Percentiles rank a stretch among this genome's conserved stretches.
Evolutionary conservation across 64 coral and sea anemone genomes (phyloP).

Genomic region (Montipora efflorescens): DNA sequence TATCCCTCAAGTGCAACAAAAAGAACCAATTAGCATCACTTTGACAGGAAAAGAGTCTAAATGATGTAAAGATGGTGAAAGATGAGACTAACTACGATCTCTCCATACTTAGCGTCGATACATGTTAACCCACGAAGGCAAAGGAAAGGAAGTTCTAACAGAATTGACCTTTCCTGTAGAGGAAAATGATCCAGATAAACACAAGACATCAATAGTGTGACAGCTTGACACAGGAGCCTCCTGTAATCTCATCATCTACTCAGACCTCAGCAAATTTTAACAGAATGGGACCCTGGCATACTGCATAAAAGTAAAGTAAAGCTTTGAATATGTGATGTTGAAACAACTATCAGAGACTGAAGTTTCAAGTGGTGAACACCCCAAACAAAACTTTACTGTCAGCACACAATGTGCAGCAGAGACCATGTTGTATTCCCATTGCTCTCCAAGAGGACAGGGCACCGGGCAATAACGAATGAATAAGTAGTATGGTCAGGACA

Average conservation of each 20-base stretch:
- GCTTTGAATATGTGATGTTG: too few species aligned
- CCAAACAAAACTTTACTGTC: too few species aligned
- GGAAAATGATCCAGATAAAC: constrained; percentile 9
- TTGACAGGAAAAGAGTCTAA: neutral
- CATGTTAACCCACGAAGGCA: neutral
- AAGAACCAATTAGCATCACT: constrained; percentile 20
- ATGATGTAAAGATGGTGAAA: neutral
- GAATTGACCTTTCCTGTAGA: constrained; percentile 39
- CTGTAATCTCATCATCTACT: constrained; percentile 32
- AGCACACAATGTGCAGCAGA: neutral
- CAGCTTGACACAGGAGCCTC: constrained; percentile 27
- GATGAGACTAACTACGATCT: constrained; percentile 28
- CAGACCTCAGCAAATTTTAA: constrained; percentile 48
- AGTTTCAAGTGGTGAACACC: neutral
- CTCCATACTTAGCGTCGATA: neutral
- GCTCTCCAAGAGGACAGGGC: neutral
- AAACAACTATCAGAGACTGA: neutral
- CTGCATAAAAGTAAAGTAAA: too few species aligned
- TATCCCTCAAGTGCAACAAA: neutral
- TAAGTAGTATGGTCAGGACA: neutral
- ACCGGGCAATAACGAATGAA: neutral
- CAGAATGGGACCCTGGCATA: constrained; percentile 21
- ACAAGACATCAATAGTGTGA: constrained; percentile 6
- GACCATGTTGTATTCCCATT: constrained; percentile 26
- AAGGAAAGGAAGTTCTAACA: neutral